Evolutionary conservation across 2,888 invertebrate genomes (phyloP), one percentile per base, ranked within the genome.

Genomic region (Oegoconia quadripuncta): DNA sequence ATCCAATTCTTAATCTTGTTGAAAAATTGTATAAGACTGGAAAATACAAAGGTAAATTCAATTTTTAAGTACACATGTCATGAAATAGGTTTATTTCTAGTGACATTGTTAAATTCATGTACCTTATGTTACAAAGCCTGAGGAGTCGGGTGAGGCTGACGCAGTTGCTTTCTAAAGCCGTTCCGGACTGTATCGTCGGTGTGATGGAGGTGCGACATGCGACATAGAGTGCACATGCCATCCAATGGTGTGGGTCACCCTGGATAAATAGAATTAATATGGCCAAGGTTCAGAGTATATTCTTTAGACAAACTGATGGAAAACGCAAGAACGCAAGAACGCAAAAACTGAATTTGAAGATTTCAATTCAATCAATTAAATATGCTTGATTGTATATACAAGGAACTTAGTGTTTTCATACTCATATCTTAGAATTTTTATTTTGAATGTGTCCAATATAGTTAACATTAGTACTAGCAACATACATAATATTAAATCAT

Each of bases 1-100:
- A 95, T 93, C 98, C 98, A 99, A 65, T 93, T 93, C 69, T 95
- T 94, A 64, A 97, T 97, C 87, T 98, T 98, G 49, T 91, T 92
- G 68, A 98, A 97, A 80, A 99, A 99, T 63, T 98, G 95, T 44
- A 95, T 93, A 44, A 98, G 89, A 67, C 97, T 97, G 83, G 44
- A 89, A 87, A 51, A 53, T 49, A 23, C 11, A 37, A 37, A 13
- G 3, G 23, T n/a, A n/a, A 28, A 2, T 28, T 12, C n/a, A 13
- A 34, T 34, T 25, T 15, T 25, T 6, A 20, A 20, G 7, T 20
- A 20, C 20, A 6, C 7, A 20, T 20, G 20, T 6, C 7, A 20
- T 6, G 20, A 20, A 20, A 20, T 20, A 7, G 20, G 9, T 22
- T 22, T 2, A 9, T 22, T 9, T 22, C 22, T 9, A 22, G 22